Base-by-base conservation (phyloP, 2,888 invertebrate genomes). In the Proisotoma minuta region DNA sequence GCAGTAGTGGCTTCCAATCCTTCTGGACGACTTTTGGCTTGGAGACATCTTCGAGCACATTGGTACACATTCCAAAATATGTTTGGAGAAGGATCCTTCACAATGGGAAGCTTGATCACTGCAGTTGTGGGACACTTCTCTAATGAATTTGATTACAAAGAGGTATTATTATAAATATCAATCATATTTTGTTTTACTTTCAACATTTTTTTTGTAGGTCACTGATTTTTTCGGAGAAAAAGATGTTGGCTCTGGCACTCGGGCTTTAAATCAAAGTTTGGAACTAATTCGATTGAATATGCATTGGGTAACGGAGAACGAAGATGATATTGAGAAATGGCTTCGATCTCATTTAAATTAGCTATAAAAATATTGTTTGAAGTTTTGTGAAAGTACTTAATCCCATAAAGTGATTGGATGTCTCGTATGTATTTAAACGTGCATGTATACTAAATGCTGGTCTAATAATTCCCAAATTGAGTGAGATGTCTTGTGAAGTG, bases 271-370 rank as follows among this genome's bases (percentile, higher is more conserved):
- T 28, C 86, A 87, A 70, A 88, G 89, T 15, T 77, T 91, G 50
- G 92, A 92, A 78, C 87, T 84, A 1, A 88, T 91, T 24, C 85
- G 86, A 12, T 82, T 89, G 22, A 91, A 92, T 80, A 86, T 89
- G 1, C 85, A 87, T 66, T 92, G 91, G 91, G 87, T 91, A 48
- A 77, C 80, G 43, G 77, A 79, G 29, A 82, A 84, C 71, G 82
- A 82, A 40, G 79, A 80, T 1, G 77, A 78, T 29, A 79, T 85
- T 28, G 79, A 81, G 60, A 75, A 78, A 53, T 85, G 84, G 84
- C 78, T 85, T 15, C 74, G 70, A 34, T 57, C 66, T n/a, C 60
- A 74, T 51, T 48, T 66, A 34, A 56, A 40, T 23, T 56, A 20
- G 28, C n/a, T 5, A 47, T 47, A 5, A n/a, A n/a, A n/a, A n/a